Evolutionary conservation across 2,888 invertebrate genomes (phyloP).

Genomic region (Archips crataeganus): DNA sequence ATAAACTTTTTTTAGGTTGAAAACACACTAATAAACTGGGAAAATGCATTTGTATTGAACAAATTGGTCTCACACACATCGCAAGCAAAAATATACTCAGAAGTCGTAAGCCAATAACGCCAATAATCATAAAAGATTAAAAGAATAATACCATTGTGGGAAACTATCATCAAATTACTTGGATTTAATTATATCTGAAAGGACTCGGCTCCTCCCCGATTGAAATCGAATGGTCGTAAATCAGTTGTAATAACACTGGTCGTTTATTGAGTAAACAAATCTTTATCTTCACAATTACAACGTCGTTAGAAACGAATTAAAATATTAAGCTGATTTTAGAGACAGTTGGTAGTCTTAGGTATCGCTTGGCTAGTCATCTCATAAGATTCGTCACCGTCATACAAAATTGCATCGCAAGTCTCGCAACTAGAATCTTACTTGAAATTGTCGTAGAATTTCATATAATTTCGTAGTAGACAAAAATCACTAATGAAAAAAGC

Average conservation of each 20-base stretch:
- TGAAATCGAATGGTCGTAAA: slow-evolving; percentile 71
- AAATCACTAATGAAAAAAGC: too few relatives aligned
- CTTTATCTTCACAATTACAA: slow-evolving; percentile 81
- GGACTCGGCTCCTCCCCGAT: slow-evolving; percentile 66
- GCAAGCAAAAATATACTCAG: not conserved
- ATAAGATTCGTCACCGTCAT: not conserved
- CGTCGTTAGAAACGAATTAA: slow-evolving; percentile 75
- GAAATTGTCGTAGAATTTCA: not conserved
- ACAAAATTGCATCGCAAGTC: not conserved
- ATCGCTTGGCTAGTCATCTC: too few relatives aligned
- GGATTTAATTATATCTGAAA: slow-evolving; percentile 78
- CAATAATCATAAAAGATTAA: slow-evolving; percentile 41
- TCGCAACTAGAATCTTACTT: not conserved
- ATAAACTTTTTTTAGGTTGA: not conserved
- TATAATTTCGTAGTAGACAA: too few relatives aligned
- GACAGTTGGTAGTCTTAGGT: not conserved
- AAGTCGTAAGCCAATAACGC: slow-evolving; percentile 37
- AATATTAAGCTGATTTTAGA: slow-evolving; percentile 40
- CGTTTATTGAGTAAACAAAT: slow-evolving; percentile 76
- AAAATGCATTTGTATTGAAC: not conserved
- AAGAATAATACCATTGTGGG: slow-evolving; percentile 62
- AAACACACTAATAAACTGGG: not conserved
- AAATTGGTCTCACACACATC: not conserved
- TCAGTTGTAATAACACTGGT: slow-evolving; percentile 74
- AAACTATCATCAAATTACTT: slow-evolving; percentile 70